These are phyloP conservation scores for Yponomeuta evonymella DNA, from an alignment of 2,888 invertebrate genomes.

Conservation along the genomic window DNA sequence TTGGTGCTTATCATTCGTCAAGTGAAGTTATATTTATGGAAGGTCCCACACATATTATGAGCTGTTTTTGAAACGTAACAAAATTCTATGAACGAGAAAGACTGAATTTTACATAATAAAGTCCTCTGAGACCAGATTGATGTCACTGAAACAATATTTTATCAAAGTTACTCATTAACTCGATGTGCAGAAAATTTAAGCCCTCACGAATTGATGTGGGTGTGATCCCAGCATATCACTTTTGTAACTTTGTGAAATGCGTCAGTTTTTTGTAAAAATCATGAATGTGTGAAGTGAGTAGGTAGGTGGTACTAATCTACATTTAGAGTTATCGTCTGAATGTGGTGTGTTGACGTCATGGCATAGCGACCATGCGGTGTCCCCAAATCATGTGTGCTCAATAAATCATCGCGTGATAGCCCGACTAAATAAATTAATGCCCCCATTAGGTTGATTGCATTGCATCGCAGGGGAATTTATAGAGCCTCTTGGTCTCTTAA, in stretches of 20 bases:
- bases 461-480: not conserved
- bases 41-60: not conserved
- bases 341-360: not conserved
- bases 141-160: too few relatives aligned
- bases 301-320: not conserved
- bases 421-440: not conserved
- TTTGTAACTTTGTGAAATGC: too few relatives aligned
- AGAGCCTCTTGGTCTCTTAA: not conserved
- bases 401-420: not conserved
- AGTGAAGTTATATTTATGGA: not conserved
- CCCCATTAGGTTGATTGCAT: constrained; percentile 1
- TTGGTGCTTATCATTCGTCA: not conserved
- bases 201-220: too few relatives aligned
- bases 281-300: not conserved
- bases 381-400: constrained; percentile 1
- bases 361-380: not conserved
- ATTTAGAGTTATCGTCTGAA: not conserved
- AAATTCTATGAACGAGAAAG: too few relatives aligned
- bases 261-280: not conserved
- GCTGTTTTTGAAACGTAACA: too few relatives aligned
- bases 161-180: too few relatives aligned
- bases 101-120: too few relatives aligned
- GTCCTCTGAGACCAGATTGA: too few relatives aligned
- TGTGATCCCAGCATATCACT: too few relatives aligned
- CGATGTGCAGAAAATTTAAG: too few relatives aligned